Evolutionary conservation across 2,113 vertebrate species (phyloP), one percentile per base, ranked within the genome.

Genomic region (Crocuta crocuta): DNA sequence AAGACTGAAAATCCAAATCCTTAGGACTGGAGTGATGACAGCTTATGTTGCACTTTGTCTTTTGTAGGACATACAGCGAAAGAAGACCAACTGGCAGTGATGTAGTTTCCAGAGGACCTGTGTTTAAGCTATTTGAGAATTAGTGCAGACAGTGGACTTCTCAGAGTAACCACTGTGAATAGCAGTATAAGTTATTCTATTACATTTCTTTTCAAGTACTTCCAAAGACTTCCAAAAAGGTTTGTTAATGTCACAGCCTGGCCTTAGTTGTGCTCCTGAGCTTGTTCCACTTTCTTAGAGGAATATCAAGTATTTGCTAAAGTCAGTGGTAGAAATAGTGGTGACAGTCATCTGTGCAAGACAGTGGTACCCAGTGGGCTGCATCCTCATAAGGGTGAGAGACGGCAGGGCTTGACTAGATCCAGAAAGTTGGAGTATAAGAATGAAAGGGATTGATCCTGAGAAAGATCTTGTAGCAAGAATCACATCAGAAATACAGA

Each of bases 1-100:
- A 89, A 97, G 39, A 80, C 35, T 80, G 66, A 96, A 97, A 89
- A 94, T 84, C 95, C 26, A n/a, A 90, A 87, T 87, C 26, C 81
- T 94, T 68, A 81, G 70, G 48, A 95, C 12, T 48, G 9, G 7
- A 45, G 83, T 71, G 50, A 61, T 84, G 55, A 88, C 70, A 95
- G 12, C 68, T 13, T 70, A 13, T 61, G 26, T 33, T 82, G 21
- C n/a, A 78, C 39, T 39, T 91, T 79, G 82, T 48, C 24, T 96
- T 95, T 83, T 87, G 68, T 28, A 74, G 87, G 53, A 33, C 53
- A 83, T 0, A 94, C 26, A 26, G 70, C 50, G 86, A 63, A 53
- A 94, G 19, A 86, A 63, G 39, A 70, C 33, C 28, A 78, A 74
- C 73, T 63, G 61, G 24, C 58, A 28, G 43, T 76, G 26, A 23